These are phyloP conservation scores for Dipodomys stephensi DNA, from an alignment of 2,113 vertebrate species.

Conservation along the genomic window DNA sequence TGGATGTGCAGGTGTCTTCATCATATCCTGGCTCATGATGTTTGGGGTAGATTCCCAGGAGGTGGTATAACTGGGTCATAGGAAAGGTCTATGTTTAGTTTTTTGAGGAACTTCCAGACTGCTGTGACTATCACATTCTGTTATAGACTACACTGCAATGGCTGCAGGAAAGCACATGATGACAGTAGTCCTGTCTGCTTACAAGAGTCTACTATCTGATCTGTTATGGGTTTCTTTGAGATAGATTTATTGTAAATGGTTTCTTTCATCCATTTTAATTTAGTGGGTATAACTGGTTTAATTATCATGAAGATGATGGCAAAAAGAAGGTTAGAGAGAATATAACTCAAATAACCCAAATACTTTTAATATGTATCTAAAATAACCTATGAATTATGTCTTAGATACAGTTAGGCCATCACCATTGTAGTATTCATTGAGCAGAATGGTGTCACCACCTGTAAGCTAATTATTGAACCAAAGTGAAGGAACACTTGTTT, in stretches of 20 bases:
- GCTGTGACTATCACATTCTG: too few relatives aligned
- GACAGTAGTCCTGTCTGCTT: background rate
- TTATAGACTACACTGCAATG: fast-evolving
- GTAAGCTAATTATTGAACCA: background rate
- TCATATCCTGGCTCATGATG: too few relatives aligned
- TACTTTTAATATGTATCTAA: background rate
- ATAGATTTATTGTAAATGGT: background rate
- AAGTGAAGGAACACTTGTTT: background rate
- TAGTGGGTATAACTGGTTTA: background rate
- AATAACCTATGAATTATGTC: background rate
- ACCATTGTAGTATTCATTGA: background rate
- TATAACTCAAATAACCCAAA: background rate
- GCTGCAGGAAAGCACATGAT: fast-evolving
- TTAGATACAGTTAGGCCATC: background rate
- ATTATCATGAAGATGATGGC: background rate
- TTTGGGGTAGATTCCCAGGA: too few relatives aligned
- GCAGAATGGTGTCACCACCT: background rate
- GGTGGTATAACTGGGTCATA: too few relatives aligned
- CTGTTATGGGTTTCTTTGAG: background rate
- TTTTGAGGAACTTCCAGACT: too few relatives aligned
- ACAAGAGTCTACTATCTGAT: background rate
- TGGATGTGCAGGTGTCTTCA: too few relatives aligned
- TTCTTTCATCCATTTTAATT: conserved; percentile 20
- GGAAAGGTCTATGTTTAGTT: too few relatives aligned
- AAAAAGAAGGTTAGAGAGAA: background rate